Evolutionary conservation across 2,113 vertebrate species (phyloP).

Genomic region (Cinclus cinclus): DNA sequence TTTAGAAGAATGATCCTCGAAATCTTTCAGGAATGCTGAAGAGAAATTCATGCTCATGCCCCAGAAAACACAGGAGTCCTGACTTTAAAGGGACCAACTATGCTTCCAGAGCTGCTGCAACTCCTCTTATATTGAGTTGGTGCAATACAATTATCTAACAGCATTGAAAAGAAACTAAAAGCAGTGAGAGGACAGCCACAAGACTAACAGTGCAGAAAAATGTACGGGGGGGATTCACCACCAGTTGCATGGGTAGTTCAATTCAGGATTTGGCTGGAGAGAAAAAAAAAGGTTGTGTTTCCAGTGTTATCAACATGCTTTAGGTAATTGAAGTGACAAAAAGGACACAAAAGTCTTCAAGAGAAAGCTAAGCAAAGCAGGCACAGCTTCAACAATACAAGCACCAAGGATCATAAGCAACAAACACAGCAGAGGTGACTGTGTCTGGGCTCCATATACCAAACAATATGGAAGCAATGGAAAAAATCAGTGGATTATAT

Average conservation of each 20-base stretch:
- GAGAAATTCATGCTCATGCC: neutral
- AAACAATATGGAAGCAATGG: neutral
- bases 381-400: neutral
- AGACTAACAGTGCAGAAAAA: neutral
- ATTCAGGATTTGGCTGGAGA: neutral
- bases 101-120: neutral
- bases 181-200: neutral
- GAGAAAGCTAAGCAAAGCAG: neutral
- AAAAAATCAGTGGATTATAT: neutral
- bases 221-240: rapidly evolving
- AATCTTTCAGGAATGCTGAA: neutral
- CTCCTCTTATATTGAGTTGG: neutral
- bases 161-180: neutral
- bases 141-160: neutral
- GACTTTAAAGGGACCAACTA: neutral
- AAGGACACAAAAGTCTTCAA: neutral
- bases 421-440: neutral
- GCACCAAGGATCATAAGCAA: neutral
- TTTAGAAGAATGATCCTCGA: neutral
- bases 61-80: rapidly evolving
- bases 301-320: neutral
- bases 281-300: neutral
- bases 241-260: neutral
- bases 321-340: neutral
- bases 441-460: neutral